Evolutionary conservation across 2,113 vertebrate species (phyloP).

Genomic region (Semnornis frantzii): DNA sequence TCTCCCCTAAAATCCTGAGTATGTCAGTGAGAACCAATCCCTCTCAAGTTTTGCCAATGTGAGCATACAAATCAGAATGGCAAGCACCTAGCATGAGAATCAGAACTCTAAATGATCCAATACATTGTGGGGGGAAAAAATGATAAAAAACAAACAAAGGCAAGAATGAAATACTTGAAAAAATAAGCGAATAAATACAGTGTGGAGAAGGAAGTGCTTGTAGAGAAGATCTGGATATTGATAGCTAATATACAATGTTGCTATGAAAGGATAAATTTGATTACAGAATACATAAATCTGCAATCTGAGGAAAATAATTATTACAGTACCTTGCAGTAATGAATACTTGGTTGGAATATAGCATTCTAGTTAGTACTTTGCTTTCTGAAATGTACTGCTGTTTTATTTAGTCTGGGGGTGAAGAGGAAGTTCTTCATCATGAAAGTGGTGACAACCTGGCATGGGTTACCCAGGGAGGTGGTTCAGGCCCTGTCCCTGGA

Average conservation of each 20-base stretch:
- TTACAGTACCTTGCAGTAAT: neutral
- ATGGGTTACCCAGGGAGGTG: too few species aligned
- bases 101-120: neutral
- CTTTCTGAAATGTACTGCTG: neutral
- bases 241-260: neutral
- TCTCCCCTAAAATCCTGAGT: fast-evolving
- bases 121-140: neutral
- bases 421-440: too few species aligned
- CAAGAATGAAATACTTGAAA: neutral
- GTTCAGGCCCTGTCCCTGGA: too few species aligned
- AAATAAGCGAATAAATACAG: neutral
- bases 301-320: neutral
- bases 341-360: neutral
- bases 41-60: neutral
- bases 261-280: neutral
- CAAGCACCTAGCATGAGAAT: neutral
- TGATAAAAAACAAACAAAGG: neutral
- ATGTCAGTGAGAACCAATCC: neutral
- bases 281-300: neutral
- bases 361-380: neutral
- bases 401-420: neutral
- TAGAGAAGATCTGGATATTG: neutral
- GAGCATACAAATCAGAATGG: neutral
- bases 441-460: too few species aligned
- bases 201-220: neutral